phyloP scores from a whole-genome alignment of 2,797 vertebrate species.

The Silurus lanzhouensis region DNA sequence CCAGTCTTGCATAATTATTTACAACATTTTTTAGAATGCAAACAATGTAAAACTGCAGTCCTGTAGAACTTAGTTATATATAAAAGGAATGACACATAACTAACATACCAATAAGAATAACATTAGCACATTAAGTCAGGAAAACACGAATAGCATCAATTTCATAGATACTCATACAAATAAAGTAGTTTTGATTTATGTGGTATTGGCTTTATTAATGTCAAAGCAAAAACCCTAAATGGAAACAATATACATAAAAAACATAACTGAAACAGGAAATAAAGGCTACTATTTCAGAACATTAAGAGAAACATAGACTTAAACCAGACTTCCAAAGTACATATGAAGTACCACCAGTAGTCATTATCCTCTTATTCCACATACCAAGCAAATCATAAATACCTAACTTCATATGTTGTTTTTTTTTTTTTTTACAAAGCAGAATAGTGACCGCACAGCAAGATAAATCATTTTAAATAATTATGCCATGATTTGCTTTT shows the following conservation, averaged over 20 bases:
- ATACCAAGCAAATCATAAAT: slow-evolving; percentile 28
- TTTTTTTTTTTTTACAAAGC: slow-evolving; percentile 57
- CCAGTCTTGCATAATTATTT: not conserved
- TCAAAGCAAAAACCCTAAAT: slow-evolving; percentile 28
- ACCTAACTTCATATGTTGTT: slow-evolving; percentile 13
- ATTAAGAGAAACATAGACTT: slow-evolving; percentile 16
- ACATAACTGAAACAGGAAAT: slow-evolving; percentile 26
- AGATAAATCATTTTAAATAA: slow-evolving; percentile 55
- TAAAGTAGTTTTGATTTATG: slow-evolving; percentile 70
- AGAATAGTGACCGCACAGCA: slow-evolving; percentile 63
- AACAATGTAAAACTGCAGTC: not conserved
- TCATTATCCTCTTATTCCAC: slow-evolving; percentile 5
- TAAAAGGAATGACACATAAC: not conserved
- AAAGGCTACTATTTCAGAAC: not conserved
- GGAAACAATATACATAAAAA: slow-evolving; percentile 18
- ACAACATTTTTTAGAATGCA: not conserved
- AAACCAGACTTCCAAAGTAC: not conserved
- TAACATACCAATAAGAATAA: not conserved
- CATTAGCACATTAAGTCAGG: not conserved
- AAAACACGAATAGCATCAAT: not conserved
- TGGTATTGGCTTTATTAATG: slow-evolving; percentile 68
- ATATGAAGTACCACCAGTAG: not conserved
- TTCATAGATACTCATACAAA: slow-evolving; percentile 38
- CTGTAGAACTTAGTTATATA: not conserved
- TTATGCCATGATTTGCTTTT: slow-evolving; percentile 47